Evolutionary conservation across 2,797 vertebrate genomes (phyloP).

Genomic region (Galagoides demidoff): DNA sequence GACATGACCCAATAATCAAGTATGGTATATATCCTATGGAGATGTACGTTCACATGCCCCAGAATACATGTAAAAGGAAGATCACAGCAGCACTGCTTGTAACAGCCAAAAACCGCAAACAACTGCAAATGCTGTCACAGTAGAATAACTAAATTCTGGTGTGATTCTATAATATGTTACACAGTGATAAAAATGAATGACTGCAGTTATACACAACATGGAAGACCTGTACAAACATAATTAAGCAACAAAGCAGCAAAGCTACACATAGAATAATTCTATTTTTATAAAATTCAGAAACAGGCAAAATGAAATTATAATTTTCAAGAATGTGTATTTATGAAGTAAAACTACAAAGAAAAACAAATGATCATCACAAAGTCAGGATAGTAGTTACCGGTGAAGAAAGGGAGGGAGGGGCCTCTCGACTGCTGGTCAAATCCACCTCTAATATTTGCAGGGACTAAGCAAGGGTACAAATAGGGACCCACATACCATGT

Average conservation of each 20-base stretch:
- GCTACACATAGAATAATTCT: neutral
- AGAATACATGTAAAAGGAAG: neutral
- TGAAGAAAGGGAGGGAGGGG: neutral
- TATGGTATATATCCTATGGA: neutral
- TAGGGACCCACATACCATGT: neutral
- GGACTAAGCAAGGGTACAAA: conserved; percentile 1
- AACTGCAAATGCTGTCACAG: conserved; percentile 19
- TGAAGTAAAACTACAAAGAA: conserved; percentile 40
- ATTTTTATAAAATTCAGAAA: conserved; percentile 61
- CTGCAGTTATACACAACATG: neutral
- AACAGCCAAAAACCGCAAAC: conserved; percentile 3
- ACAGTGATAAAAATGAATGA: conserved; percentile 14
- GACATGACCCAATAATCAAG: neutral
- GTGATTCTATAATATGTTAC: neutral
- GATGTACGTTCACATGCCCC: neutral
- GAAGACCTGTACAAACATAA: neutral
- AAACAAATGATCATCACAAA: conserved; percentile 42
- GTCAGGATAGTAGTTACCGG: conserved; percentile 4
- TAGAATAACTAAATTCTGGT: neutral
- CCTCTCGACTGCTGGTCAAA: neutral
- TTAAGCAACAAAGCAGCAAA: conserved; percentile 28
- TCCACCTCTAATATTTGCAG: conserved; percentile 38
- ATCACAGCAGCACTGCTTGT: neutral
- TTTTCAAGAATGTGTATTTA: conserved; percentile 22
- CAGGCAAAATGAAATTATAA: conserved; percentile 6